Percentiles rank a stretch among this genome's conserved stretches.
These are phyloP conservation scores for Cheiracanthium punctorium DNA, from an alignment of 2,888 invertebrate genomes.

Conservation along the genomic window DNA sequence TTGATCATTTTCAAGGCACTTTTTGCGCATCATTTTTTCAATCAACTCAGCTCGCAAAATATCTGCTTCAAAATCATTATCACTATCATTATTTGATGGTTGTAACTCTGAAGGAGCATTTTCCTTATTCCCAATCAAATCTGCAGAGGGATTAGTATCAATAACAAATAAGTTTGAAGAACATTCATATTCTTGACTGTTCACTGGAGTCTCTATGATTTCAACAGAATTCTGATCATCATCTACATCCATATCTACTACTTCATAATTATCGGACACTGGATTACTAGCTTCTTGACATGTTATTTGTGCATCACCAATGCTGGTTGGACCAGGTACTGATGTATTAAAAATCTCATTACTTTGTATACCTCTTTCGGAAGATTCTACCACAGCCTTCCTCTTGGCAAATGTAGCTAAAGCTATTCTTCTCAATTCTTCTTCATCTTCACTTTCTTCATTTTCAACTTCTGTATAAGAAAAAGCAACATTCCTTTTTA, in stretches of 20 bases:
- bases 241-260: conserved; percentile 61
- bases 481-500: too few relatives aligned
- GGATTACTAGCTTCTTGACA: neutral
- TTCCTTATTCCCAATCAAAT: neutral
- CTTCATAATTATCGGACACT: conserved; percentile 40
- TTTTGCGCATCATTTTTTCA: conserved; percentile 11
- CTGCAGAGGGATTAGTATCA: neutral
- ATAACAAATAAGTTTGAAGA: conserved; percentile 1
- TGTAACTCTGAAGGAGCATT: neutral
- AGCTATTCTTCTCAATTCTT: conserved; percentile 55
- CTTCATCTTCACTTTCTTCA: conserved; percentile 53
- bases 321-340: neutral
- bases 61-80: conserved; percentile 48
- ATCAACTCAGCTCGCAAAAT: conserved; percentile 49
- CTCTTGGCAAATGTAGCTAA: conserved; percentile 44
- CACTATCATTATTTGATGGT: neutral
- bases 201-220: neutral
- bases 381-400: neutral
- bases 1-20: too few relatives aligned
- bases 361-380: neutral
- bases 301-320: neutral
- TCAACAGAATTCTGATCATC: conserved; percentile 13
- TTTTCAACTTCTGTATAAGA: neutral
- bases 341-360: neutral
- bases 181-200: too few relatives aligned